Evolutionary conservation across 2,888 invertebrate species (phyloP).

Genomic region (Diplolepis rosae): DNA sequence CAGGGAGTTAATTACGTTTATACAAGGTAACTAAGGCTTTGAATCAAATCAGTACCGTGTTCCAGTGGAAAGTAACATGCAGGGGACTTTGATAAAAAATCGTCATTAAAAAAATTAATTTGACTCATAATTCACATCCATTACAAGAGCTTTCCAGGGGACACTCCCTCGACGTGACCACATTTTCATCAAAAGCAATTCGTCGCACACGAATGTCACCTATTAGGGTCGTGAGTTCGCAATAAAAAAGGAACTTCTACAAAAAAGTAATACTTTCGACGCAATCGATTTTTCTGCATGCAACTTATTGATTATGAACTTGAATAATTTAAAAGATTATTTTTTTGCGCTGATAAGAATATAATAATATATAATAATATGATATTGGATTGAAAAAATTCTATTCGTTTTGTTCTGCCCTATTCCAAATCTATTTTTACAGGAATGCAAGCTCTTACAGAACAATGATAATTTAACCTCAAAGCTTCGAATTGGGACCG

Average conservation of each 20-base stretch:
- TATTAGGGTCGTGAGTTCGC: constrained; percentile 18
- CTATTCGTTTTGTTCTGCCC: too few relatives aligned
- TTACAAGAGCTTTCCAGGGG: background rate
- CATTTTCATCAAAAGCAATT: constrained; percentile 26
- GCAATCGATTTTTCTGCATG: background rate
- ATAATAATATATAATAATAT: too few relatives aligned
- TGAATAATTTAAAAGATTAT: too few relatives aligned
- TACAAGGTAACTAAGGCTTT: background rate
- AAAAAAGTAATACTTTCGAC: background rate
- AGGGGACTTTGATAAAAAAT: constrained; percentile 23
- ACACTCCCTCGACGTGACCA: background rate
- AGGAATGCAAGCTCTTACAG: too few relatives aligned
- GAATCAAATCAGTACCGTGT: background rate
- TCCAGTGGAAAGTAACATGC: background rate
- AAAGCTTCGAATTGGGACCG: too few relatives aligned
- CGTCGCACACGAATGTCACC: constrained; percentile 24
- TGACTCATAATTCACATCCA: constrained; percentile 22
- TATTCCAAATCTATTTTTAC: too few relatives aligned
- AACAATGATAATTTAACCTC: too few relatives aligned
- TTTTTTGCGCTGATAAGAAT: too few relatives aligned
- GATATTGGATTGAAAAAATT: too few relatives aligned
- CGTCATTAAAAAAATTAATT: constrained; percentile 25
- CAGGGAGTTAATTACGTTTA: background rate
- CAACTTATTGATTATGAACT: too few relatives aligned
- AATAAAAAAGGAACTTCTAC: constrained; percentile 15